These are phyloP conservation scores for Rambutsinella grinnellia DNA, from an alignment of 2,888 invertebrate species.

Conservation along the genomic window DNA sequence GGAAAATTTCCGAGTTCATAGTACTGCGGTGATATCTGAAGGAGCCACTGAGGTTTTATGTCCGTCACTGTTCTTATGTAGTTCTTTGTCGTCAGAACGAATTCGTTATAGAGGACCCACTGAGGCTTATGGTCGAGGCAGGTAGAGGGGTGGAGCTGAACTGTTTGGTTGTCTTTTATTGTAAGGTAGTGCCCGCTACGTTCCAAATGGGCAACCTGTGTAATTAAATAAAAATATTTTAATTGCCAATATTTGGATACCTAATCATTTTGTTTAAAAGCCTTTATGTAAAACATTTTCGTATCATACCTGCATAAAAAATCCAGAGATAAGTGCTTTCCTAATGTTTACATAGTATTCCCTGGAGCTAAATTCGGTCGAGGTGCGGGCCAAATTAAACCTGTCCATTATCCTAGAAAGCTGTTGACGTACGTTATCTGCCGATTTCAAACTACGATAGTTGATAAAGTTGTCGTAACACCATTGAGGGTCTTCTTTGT, in stretches of 20 bases:
- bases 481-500: conserved; percentile 98
- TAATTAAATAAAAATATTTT: conserved; percentile 17
- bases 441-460: conserved; percentile 97
- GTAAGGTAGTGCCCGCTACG: conserved; percentile 98
- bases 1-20: conserved; percentile 99
- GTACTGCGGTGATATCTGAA: conserved; percentile 97
- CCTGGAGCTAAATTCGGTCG: conserved; percentile 98
- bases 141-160: conserved; percentile 98
- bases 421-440: conserved; percentile 98
- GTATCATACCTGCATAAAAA: conserved; percentile 96
- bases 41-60: conserved; percentile 96
- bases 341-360: conserved; percentile 99
- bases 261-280: conserved; percentile 6
- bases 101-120: conserved; percentile 99
- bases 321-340: conserved; percentile 97
- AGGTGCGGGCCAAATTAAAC: conserved; percentile 91
- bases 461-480: conserved; percentile 99
- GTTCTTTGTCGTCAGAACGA: conserved; percentile 99
- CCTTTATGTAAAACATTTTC: no score
- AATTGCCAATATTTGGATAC: no score
- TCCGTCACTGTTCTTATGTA: conserved; percentile 99
- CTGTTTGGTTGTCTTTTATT: conserved; percentile 99
- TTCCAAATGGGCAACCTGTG: conserved; percentile 94
- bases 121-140: conserved; percentile 99
- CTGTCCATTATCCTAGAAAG: conserved; percentile 98